Evolutionary conservation across 2,888 invertebrate species (phyloP).

Genomic region (Blomia tropicalis): DNA sequence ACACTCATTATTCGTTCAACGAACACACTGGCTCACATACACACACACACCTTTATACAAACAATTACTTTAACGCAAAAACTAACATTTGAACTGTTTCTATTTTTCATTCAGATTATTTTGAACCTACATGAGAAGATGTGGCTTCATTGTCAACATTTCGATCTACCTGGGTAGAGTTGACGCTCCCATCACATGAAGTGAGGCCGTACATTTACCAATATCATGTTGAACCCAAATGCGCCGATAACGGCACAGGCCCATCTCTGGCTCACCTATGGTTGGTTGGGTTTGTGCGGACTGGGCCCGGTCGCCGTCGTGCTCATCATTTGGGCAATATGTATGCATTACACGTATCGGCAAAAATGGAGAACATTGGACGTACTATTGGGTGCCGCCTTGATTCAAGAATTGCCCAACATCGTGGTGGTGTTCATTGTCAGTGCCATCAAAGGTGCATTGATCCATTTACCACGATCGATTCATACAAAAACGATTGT

Average conservation of each 20-base stretch:
- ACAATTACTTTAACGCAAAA: too few species aligned
- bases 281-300: slow-evolving; percentile 35
- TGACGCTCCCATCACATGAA: too few species aligned
- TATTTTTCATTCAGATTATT: too few species aligned
- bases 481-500: slow-evolving; percentile 23
- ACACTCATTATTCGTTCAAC: too few species aligned
- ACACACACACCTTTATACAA: too few species aligned
- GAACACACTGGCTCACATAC: too few species aligned
- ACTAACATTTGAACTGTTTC: too few species aligned
- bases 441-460: slow-evolving; percentile 23
- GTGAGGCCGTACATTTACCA: too few species aligned
- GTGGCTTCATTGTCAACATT: too few species aligned
- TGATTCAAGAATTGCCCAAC: slow-evolving; percentile 34
- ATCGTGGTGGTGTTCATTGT: slow-evolving; percentile 29
- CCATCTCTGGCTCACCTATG: slow-evolving; percentile 29
- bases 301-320: slow-evolving; percentile 40
- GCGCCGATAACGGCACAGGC: background rate
- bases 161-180: too few species aligned
- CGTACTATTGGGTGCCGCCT: slow-evolving; percentile 40
- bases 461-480: slow-evolving; percentile 6
- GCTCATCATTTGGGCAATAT: slow-evolving; percentile 35
- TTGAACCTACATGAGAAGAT: too few species aligned
- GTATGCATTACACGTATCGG: slow-evolving; percentile 42
- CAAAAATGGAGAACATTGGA: slow-evolving; percentile 42
- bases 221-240: too few species aligned